Evolutionary conservation across 30 jellyfish, hydroid and myxozoan species (phyloP).

Genomic region (Aurelia sp.): DNA sequence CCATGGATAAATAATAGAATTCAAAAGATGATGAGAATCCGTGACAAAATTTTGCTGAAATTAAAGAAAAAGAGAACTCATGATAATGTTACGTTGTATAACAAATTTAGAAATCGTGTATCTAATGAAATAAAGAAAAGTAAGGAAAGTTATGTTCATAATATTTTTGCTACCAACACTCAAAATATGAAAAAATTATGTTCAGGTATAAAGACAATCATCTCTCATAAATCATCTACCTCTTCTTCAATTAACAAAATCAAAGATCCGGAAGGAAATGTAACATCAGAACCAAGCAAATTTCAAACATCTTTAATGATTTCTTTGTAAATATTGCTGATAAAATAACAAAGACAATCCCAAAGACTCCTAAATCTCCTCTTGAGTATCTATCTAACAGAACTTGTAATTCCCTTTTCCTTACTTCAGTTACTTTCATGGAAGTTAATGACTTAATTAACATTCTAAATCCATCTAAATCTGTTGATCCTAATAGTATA

Average conservation of each 20-base stretch:
- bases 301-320: no score
- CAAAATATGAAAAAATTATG: slow-evolving; percentile 39
- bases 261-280: slow-evolving; percentile 56
- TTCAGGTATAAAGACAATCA: neutral
- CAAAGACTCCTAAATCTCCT: no score
- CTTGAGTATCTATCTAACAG: no score
- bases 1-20: no score
- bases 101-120: slow-evolving; percentile 39
- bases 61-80: neutral
- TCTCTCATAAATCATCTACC: slow-evolving; percentile 40
- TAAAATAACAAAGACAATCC: no score
- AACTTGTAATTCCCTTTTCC: no score
- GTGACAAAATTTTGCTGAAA: slow-evolving; percentile 16
- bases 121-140: slow-evolving; percentile 7
- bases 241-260: slow-evolving; percentile 48
- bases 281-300: slow-evolving; percentile 45
- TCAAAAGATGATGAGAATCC: slow-evolving; percentile 22
- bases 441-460: no score
- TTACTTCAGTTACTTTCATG: no score
- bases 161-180: slow-evolving; percentile 19
- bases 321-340: no score
- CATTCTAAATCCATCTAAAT: no score
- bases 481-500: no score
- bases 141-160: slow-evolving; percentile 28
- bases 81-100: slow-evolving; percentile 1